Conservation (phyloP, 2,797 vertebrate species). For the Triplophysa yarkandensis region DNA sequence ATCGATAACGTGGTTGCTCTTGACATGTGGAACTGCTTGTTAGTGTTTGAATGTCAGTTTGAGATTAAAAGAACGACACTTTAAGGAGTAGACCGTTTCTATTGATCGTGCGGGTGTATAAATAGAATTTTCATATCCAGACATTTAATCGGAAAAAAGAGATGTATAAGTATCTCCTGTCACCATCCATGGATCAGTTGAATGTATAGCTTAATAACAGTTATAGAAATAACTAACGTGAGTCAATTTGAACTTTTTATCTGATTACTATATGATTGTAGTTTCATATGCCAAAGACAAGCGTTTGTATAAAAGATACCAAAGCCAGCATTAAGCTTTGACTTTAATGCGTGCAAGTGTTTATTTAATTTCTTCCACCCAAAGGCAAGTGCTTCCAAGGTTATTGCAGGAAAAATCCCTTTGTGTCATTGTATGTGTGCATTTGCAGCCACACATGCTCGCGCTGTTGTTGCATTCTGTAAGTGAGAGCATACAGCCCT, state of each 20-base stretch:
- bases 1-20: constrained; percentile 36
- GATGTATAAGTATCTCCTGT: no score
- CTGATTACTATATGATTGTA: no score
- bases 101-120: constrained; percentile 50
- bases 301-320: constrained; percentile 10
- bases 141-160: no score
- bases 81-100: constrained; percentile 37
- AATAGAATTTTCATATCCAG: constrained; percentile 24
- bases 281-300: no score
- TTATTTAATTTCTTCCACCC: constrained; percentile 13
- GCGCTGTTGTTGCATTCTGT: constrained; percentile 25
- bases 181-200: no score
- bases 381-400: constrained; percentile 42
- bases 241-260: no score
- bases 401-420: constrained; percentile 27
- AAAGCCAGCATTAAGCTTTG: constrained; percentile 6
- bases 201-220: no score
- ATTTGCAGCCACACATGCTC: neutral
- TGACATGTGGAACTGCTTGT: constrained; percentile 1
- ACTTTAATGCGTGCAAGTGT: neutral
- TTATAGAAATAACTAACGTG: no score
- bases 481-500: constrained; percentile 38
- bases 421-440: constrained; percentile 22
- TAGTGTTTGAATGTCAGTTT: constrained; percentile 16
- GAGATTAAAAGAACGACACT: neutral